These are phyloP conservation scores for Toxotes jaculatrix DNA, from an alignment of 2,113 vertebrate species.

Conservation along the genomic window DNA sequence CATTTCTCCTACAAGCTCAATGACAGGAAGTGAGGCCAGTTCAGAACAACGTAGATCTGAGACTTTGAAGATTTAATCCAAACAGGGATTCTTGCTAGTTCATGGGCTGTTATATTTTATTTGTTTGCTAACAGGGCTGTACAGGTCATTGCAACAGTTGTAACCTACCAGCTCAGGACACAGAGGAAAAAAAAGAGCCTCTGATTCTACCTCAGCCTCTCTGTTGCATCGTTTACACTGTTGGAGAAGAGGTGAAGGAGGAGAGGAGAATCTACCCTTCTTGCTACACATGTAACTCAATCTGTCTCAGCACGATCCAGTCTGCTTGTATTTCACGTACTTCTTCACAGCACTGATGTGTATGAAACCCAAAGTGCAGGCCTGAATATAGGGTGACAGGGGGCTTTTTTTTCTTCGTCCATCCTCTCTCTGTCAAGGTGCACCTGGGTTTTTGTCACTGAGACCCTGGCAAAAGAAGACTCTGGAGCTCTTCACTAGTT, in stretches of 20 bases:
- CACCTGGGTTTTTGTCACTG: background rate
- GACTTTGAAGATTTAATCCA: conserved; percentile 18
- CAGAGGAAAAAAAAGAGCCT: conserved; percentile 6
- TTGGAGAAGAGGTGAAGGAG: background rate
- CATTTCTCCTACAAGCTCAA: conserved; percentile 47
- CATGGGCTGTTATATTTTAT: background rate
- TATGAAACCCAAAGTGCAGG: conserved; percentile 3
- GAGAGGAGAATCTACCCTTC: conserved; percentile 28
- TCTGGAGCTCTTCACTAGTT: background rate
- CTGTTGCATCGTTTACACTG: conserved; percentile 31
- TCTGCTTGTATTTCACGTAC: conserved; percentile 56
- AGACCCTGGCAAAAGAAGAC: background rate
- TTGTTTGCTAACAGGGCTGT: background rate
- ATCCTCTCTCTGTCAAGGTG: background rate
- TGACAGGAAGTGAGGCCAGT: conserved; percentile 55
- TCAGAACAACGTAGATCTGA: conserved; percentile 29
- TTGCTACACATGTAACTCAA: conserved; percentile 41
- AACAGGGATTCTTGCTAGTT: background rate
- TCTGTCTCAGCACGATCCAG: conserved; percentile 53
- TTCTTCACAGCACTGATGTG: conserved; percentile 19
- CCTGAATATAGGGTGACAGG: conserved; percentile 25
- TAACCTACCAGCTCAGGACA: conserved; percentile 3
- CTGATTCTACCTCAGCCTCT: background rate
- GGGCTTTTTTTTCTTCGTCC: conserved; percentile 2
- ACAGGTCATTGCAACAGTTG: background rate